Base-by-base conservation (phyloP, 2,113 vertebrate genomes). In the Ictalurus punctatus region DNA sequence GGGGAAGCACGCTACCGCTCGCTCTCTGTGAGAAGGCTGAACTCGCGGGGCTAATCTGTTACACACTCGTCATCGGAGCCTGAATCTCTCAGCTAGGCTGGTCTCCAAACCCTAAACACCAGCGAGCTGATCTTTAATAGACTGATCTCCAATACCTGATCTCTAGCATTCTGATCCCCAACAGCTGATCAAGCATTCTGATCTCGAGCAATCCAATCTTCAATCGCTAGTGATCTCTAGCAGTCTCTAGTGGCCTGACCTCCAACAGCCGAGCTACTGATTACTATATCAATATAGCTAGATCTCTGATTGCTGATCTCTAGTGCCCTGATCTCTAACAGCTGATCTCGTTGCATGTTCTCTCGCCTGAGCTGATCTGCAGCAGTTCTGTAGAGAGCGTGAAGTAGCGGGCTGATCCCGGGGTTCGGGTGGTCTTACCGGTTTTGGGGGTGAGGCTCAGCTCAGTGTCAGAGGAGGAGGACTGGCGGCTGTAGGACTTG, bases 361-460 rank as follows among this genome's bases (percentile, higher is more conserved):
- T 21, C 19, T 40, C 7, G 16, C 37, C 44, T 81, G 59, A 40
- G 9, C 69, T 82, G 59, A 25, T 12, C 73, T 56, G 30, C 30
- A 34, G 61, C 4, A 48, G 52, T 19, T 44, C 59, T 58, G 27
- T 30, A 73, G 27, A 80, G 71, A 67, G 86, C 10, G 88, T 90
- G 88, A 90, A 85, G 88, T 87, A 84, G 86, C 81, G 84, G 44
- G 25, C 65, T 61, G 27, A 74, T 88, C 80, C 3, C 52, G 90
- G 88, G 74, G 71, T 86, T 86, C 67, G 87, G 86, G 85, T 91
- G 85, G 94, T 96, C 98, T 99, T 99, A 99, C 98, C 98, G 95
- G 97, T 99, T 96, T 99, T 99, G 96, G 98, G 98, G 95, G 98
- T 99, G 97, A 99, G 97, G 98, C 98, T 99, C 97, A 99, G 97